Percentiles rank a stretch among this genome's conserved stretches.
These are phyloP conservation scores for Rhipidura dahli DNA, from an alignment of 2,113 vertebrate species.

Conservation along the genomic window DNA sequence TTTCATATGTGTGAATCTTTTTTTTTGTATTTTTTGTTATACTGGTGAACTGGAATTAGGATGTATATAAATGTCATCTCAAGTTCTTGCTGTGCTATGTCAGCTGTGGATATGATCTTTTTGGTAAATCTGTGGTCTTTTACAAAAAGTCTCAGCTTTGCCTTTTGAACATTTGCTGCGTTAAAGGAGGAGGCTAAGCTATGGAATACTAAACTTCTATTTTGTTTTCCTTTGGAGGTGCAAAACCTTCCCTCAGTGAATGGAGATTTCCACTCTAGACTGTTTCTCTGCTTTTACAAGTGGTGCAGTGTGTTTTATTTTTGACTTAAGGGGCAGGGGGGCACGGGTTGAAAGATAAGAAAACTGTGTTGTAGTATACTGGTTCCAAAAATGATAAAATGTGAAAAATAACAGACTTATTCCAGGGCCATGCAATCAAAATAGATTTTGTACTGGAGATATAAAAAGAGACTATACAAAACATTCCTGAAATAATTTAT, in stretches of 20 bases:
- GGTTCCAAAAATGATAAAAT: constrained; percentile 57
- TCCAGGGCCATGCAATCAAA: constrained; percentile 45
- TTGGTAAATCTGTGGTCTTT: not conserved
- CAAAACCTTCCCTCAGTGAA: not conserved
- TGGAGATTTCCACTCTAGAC: constrained; percentile 28
- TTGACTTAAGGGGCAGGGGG: not conserved
- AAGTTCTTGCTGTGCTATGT: not conserved
- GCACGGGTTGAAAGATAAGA: constrained; percentile 10
- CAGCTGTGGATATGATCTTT: not conserved
- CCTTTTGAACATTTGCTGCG: not conserved
- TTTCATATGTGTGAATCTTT: not conserved
- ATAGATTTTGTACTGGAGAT: constrained; percentile 48
- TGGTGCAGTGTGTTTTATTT: constrained; percentile 26
- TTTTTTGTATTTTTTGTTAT: not conserved
- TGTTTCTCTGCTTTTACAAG: constrained; percentile 25
- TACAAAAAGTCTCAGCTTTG: not conserved
- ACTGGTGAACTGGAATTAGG: not conserved
- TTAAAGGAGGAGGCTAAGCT: not conserved
- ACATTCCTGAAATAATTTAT: constrained; percentile 66
- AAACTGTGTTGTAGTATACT: not conserved
- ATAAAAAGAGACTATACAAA: constrained; percentile 54
- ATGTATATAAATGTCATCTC: not conserved
- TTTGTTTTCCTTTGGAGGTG: constrained; percentile 2
- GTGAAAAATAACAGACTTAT: constrained; percentile 52
- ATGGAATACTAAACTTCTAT: not conserved